These are phyloP conservation scores for Ciconia nigra DNA, from an alignment of 2,797 vertebrate genomes.

Conservation along the genomic window DNA sequence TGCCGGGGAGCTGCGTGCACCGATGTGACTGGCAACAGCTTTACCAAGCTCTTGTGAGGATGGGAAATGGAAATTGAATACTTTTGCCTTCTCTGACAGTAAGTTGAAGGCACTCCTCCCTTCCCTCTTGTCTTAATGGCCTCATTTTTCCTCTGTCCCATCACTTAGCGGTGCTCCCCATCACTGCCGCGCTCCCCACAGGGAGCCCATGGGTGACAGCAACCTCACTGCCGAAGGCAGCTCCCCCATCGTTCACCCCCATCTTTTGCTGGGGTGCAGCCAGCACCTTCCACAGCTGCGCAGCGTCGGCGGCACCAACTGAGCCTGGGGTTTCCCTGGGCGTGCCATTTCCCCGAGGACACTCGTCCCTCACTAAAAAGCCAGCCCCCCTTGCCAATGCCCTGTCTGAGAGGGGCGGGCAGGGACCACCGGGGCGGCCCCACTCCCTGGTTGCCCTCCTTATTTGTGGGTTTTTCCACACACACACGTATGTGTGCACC, in stretches of 20 bases:
- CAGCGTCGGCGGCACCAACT: rapidly evolving
- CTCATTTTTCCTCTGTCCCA: neutral
- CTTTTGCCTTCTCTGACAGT: neutral
- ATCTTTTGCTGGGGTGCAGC: neutral
- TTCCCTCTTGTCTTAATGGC: neutral
- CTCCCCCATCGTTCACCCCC: rapidly evolving
- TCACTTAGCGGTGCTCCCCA: neutral
- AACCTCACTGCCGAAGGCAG: neutral
- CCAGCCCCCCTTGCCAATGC: neutral
- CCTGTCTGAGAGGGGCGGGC: neutral
- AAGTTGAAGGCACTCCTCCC: neutral
- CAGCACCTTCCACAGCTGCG: rapidly evolving
- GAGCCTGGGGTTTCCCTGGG: neutral
- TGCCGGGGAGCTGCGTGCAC: rapidly evolving
- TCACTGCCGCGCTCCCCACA: neutral
- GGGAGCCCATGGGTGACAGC: neutral
- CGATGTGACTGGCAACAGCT: neutral
- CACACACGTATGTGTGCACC: rapidly evolving
- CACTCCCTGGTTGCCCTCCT: rapidly evolving
- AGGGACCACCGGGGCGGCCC: rapidly evolving
- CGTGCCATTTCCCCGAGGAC: neutral
- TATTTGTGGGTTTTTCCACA: neutral
- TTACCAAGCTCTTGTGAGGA: neutral
- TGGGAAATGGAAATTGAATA: neutral
- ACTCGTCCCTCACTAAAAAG: neutral